A percentile compares a stretch with the other conserved stretches of the same genome.
phyloP scores from a whole-genome alignment of 2,888 invertebrate genomes.

The Cataglyphis livida region DNA sequence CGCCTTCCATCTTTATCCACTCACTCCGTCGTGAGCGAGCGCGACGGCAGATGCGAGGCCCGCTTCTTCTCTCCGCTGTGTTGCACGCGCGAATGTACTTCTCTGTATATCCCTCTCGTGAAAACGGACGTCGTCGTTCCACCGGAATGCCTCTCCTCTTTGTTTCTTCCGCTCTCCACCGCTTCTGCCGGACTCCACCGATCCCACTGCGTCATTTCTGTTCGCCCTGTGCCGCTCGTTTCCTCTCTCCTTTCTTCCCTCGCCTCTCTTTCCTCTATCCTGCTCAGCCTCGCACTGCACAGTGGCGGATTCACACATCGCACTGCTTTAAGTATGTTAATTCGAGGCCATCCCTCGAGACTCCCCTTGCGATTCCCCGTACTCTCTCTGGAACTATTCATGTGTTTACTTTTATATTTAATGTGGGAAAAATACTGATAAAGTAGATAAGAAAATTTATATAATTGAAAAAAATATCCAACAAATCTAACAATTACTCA shows the following conservation, averaged over 20 bases:
- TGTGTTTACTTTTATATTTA: conserved; percentile 9
- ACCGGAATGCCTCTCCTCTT: conserved; percentile 34
- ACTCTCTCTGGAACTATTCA: conserved; percentile 4
- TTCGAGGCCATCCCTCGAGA: not conserved
- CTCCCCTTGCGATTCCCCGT: not conserved
- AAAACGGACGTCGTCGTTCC: conserved; percentile 57
- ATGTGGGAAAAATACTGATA: not conserved
- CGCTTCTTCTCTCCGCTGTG: conserved; percentile 15
- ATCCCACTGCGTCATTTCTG: conserved; percentile 70
- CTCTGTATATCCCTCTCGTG: conserved; percentile 60
- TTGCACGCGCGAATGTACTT: conserved; percentile 36
- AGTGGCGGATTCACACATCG: conserved; percentile 45
- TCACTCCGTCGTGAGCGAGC: conserved; percentile 15
- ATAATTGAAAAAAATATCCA: not conserved
- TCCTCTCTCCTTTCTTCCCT: not conserved
- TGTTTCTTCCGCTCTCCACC: conserved; percentile 56
- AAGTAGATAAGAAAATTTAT: not conserved
- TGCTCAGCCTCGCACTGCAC: conserved; percentile 35
- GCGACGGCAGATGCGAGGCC: conserved; percentile 49
- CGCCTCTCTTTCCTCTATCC: conserved; percentile 16
- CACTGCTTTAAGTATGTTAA: conserved; percentile 28
- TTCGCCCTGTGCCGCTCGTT: conserved; percentile 51
- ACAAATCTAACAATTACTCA: not conserved
- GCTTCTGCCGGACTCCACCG: conserved; percentile 52
- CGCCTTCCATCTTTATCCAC: conserved; percentile 26